Evolutionary conservation across 2,797 vertebrate genomes (phyloP).

Genomic region (Mus spretus): DNA sequence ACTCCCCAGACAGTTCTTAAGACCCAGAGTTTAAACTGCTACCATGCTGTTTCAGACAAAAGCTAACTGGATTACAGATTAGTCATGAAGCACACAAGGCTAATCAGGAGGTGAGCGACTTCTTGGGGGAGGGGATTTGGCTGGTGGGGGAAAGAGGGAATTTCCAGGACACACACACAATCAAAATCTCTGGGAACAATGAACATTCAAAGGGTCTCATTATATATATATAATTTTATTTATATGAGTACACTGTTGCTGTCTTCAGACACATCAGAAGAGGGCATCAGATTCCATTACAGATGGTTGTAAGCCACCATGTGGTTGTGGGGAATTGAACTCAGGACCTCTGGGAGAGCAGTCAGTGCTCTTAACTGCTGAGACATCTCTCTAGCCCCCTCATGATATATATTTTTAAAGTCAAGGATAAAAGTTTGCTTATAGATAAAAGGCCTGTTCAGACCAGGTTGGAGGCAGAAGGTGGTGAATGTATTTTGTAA

Average conservation of each 20-base stretch:
- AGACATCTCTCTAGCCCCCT: neutral
- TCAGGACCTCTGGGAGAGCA: neutral
- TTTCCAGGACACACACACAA: conserved; percentile 49
- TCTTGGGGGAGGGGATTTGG: neutral
- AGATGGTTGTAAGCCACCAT: neutral
- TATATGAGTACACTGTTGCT: neutral
- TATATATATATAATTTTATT: neutral
- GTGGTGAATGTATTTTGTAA: neutral
- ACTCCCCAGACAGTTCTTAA: neutral
- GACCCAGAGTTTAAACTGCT: conserved; percentile 8
- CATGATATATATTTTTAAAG: conserved; percentile 16
- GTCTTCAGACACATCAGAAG: neutral
- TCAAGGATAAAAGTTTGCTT: conserved; percentile 24
- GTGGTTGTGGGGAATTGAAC: neutral
- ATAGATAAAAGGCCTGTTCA: neutral
- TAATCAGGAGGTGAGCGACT: conserved; percentile 18
- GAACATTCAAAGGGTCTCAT: conserved; percentile 30
- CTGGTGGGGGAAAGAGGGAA: neutral
- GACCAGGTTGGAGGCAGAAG: neutral
- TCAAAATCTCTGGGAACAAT: conserved; percentile 12
- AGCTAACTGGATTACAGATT: conserved; percentile 21
- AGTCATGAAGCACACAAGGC: neutral
- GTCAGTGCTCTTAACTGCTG: neutral
- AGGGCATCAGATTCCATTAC: neutral
- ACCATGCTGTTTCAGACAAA: neutral